A percentile compares a stretch with the other conserved stretches of the same genome.
Evolutionary conservation across 2,888 invertebrate genomes (phyloP).

Genomic region (Apotomis turbidana): DNA sequence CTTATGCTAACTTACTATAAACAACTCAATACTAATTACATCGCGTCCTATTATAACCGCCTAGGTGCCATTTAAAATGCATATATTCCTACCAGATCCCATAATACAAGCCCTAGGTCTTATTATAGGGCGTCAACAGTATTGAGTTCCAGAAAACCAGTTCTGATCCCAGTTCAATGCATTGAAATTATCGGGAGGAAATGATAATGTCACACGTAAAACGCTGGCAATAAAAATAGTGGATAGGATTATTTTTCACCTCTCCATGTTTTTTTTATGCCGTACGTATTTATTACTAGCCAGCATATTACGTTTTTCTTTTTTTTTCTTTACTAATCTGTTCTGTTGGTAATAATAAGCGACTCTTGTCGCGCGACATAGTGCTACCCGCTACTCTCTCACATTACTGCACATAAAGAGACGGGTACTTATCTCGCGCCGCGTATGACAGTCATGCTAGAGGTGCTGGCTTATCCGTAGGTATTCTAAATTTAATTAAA

Average conservation of each 20-base stretch:
- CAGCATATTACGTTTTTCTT: background rate
- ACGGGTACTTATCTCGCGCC: too few species aligned
- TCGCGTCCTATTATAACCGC: background rate
- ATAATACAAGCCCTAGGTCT: slow-evolving; percentile 46
- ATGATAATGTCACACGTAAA: slow-evolving; percentile 36
- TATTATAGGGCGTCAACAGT: slow-evolving; percentile 46
- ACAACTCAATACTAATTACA: slow-evolving; percentile 2
- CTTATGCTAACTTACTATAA: background rate
- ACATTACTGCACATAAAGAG: too few species aligned
- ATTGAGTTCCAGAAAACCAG: slow-evolving; percentile 48
- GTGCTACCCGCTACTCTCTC: too few species aligned
- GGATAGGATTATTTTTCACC: slow-evolving; percentile 25
- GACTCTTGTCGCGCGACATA: too few species aligned
- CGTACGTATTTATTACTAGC: slow-evolving; percentile 1
- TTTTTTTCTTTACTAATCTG: too few species aligned
- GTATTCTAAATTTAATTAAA: too few species aligned
- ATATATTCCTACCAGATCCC: slow-evolving; percentile 44
- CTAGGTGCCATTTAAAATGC: slow-evolving; percentile 16
- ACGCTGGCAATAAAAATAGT: slow-evolving; percentile 33
- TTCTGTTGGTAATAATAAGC: too few species aligned
- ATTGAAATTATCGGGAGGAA: slow-evolving; percentile 47
- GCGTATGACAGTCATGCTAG: too few species aligned
- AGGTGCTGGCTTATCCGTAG: too few species aligned
- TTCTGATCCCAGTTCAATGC: slow-evolving; percentile 46
- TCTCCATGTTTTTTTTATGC: slow-evolving; percentile 6